Conservation (phyloP, 2,888 invertebrate genomes). For the Germaria angustata region DNA sequence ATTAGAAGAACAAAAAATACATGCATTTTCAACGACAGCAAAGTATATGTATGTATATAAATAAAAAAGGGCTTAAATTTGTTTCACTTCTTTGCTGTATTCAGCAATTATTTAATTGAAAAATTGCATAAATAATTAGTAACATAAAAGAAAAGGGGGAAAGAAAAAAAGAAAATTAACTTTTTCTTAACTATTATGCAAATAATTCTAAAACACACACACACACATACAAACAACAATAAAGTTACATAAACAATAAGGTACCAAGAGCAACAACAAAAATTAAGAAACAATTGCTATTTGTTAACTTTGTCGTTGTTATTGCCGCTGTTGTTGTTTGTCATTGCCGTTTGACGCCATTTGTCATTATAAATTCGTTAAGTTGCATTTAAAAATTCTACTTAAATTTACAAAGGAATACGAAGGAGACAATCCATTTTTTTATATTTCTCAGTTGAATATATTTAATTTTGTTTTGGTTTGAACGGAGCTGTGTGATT, state of each 20-base stretch:
- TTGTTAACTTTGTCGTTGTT: slow-evolving; percentile 35
- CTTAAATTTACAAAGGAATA: slow-evolving; percentile 3
- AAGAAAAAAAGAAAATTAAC: slow-evolving; percentile 52
- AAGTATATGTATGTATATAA: too few species aligned
- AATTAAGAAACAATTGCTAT: slow-evolving; percentile 34
- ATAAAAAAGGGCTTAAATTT: not conserved
- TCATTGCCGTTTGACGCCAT: slow-evolving; percentile 59
- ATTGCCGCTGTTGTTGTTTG: slow-evolving; percentile 27
- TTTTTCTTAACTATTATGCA: slow-evolving; percentile 58
- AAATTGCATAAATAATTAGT: slow-evolving; percentile 55
- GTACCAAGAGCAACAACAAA: slow-evolving; percentile 15
- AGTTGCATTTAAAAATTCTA: slow-evolving; percentile 47
- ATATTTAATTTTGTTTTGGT: too few species aligned
- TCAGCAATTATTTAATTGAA: slow-evolving; percentile 44
- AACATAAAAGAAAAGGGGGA: slow-evolving; percentile 2
- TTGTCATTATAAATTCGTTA: slow-evolving; percentile 63
- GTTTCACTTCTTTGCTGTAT: not conserved
- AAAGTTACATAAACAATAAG: slow-evolving; percentile 41
- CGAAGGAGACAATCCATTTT: too few species aligned
- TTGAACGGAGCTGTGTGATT: too few species aligned
- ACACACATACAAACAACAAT: slow-evolving; percentile 32
- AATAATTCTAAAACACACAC: slow-evolving; percentile 37
- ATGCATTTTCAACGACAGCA: too few species aligned
- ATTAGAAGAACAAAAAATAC: too few species aligned
- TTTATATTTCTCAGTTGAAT: too few species aligned